These are phyloP conservation scores for Pediacus dermestoides DNA, from an alignment of 2,888 invertebrate species.

Conservation along the genomic window DNA sequence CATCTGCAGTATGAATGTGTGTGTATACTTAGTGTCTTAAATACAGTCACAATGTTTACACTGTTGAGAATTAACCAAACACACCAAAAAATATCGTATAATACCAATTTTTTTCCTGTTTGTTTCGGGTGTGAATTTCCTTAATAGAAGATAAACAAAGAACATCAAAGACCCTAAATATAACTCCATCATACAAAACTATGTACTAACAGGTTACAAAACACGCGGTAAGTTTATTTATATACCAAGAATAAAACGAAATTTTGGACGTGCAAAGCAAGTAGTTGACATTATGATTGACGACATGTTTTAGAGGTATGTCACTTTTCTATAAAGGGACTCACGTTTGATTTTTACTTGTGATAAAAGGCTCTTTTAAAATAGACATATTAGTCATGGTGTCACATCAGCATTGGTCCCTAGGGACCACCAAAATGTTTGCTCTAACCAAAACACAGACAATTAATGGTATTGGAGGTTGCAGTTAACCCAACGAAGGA, in stretches of 20 bases:
- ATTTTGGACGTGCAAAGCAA: constrained; percentile 6
- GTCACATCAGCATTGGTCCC: constrained; percentile 3
- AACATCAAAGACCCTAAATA: constrained; percentile 8
- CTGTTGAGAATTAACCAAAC: too few relatives aligned
- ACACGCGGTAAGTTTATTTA: constrained; percentile 2
- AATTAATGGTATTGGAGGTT: too few relatives aligned
- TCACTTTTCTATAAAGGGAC: constrained; percentile 4
- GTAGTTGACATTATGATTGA: constrained; percentile 8
- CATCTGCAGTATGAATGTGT: too few relatives aligned
- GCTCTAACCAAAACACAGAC: not conserved
- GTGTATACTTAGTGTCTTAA: too few relatives aligned
- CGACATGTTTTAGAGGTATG: constrained; percentile 4
- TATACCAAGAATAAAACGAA: not conserved
- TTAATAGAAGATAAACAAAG: not conserved
- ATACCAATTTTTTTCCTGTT: too few relatives aligned
- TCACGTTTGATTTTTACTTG: constrained; percentile 3
- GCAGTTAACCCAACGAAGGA: too few relatives aligned
- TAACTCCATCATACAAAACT: too few relatives aligned
- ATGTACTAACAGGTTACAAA: constrained; percentile 7
- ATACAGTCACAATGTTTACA: too few relatives aligned
- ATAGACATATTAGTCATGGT: constrained; percentile 9
- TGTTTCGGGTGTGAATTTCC: too few relatives aligned
- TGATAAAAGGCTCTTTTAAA: constrained; percentile 7
- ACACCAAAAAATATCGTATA: too few relatives aligned
- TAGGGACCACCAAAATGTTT: not conserved